Percentiles rank a stretch among this genome's conserved stretches.
phyloP scores from a whole-genome alignment of 1,140 invertebrate genomes.

The Druon quercuslanigerum region DNA sequence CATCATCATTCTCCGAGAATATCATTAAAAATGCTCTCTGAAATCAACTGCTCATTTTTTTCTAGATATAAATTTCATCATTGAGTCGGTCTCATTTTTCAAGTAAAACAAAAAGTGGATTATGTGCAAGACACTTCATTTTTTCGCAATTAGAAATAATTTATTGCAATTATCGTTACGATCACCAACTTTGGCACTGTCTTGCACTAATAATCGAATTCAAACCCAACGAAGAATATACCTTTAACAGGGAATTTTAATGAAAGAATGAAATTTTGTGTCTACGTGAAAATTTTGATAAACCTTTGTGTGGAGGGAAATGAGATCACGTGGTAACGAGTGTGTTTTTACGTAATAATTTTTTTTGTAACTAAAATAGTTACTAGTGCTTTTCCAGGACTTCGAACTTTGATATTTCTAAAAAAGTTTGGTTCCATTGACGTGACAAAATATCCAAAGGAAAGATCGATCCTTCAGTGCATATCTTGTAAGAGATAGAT shows the following conservation, averaged over 20 bases:
- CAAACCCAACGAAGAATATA: conserved; percentile 4
- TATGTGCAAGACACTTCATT: conserved; percentile 23
- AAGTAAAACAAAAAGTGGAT: background rate
- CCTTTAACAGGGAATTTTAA: background rate
- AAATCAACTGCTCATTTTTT: background rate
- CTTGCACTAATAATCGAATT: conserved; percentile 17
- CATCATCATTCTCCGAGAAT: background rate
- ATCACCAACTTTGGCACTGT: conserved; percentile 9
- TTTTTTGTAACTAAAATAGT: no score
- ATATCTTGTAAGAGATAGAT: background rate
- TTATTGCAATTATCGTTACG: background rate
- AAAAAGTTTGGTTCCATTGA: background rate
- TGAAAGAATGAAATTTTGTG: background rate
- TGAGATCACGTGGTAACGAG: background rate
- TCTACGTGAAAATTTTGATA: background rate
- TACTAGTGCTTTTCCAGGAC: no score
- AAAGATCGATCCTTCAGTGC: conserved; percentile 3
- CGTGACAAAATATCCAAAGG: background rate
- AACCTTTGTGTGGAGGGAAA: conserved; percentile 23
- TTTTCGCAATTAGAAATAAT: background rate
- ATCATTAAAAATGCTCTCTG: no score
- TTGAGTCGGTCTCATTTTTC: background rate
- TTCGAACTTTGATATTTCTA: background rate
- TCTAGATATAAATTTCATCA: background rate
- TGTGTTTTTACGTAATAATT: background rate